Conservation (phyloP, 2,888 invertebrate species). For the Fragum sueziense region DNA sequence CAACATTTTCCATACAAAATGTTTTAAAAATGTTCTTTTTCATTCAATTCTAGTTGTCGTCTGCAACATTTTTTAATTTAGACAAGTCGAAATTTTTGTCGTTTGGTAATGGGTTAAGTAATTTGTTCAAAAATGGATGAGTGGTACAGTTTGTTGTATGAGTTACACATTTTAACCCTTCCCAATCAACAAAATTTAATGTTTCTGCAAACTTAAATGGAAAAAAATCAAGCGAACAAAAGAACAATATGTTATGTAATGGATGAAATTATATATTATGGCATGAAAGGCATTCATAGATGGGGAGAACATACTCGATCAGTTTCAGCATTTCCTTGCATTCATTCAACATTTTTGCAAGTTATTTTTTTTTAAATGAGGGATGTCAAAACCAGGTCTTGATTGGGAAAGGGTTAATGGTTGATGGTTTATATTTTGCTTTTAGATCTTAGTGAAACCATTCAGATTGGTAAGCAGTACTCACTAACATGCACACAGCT, state of each 20-base stretch:
- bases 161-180: not conserved
- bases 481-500: not conserved
- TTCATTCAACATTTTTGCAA: not conserved
- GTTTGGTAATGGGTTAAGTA: not conserved
- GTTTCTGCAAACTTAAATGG: not conserved
- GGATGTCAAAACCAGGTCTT: not conserved
- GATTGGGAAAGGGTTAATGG: not conserved
- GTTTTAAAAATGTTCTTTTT: too few relatives aligned
- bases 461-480: constrained; percentile 2
- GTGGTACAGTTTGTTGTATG: too few relatives aligned
- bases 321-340: not conserved
- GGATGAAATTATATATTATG: too few relatives aligned
- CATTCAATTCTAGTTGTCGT: not conserved
- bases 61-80: not conserved
- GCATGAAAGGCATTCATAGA: not conserved
- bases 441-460: constrained; percentile 11
- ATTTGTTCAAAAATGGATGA: too few relatives aligned
- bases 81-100: not conserved
- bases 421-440: not conserved
- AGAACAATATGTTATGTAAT: too few relatives aligned
- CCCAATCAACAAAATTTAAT: not conserved
- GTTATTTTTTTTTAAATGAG: too few relatives aligned
- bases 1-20: not conserved
- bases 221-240: not conserved
- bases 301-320: not conserved